phyloP scores from a whole-genome alignment of 2,797 vertebrate genomes.

The Sciaenops ocellatus region DNA sequence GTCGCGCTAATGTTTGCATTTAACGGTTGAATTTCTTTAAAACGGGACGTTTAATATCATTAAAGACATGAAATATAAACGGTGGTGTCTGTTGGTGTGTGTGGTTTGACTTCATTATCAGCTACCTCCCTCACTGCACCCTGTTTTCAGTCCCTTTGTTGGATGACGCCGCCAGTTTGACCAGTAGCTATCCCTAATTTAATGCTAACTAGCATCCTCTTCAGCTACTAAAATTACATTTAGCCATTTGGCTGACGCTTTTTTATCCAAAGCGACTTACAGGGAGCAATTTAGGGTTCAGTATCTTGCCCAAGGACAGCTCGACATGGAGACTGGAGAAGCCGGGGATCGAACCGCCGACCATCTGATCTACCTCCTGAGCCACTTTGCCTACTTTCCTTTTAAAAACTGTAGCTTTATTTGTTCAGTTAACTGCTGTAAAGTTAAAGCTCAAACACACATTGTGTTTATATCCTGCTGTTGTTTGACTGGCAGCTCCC shows the following conservation, averaged over 20 bases:
- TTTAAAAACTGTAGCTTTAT: too few relatives aligned
- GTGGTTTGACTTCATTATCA: not conserved
- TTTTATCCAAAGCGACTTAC: too few relatives aligned
- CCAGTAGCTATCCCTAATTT: conserved; percentile 38
- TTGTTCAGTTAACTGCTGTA: not conserved
- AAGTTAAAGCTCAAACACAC: not conserved
- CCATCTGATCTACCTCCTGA: too few relatives aligned
- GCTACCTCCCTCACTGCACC: conserved; percentile 12
- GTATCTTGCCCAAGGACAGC: too few relatives aligned
- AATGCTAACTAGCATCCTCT: conserved; percentile 6
- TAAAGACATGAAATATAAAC: accelerated
- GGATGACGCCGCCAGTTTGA: conserved; percentile 54
- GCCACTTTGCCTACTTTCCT: too few relatives aligned
- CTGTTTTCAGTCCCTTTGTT: conserved; percentile 69
- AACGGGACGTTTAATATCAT: accelerated
- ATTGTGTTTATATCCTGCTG: not conserved
- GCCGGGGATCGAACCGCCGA: too few relatives aligned
- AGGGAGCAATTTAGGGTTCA: too few relatives aligned
- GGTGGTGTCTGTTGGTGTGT: accelerated
- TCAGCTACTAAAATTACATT: not conserved
- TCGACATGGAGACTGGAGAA: too few relatives aligned
- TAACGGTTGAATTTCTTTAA: not conserved
- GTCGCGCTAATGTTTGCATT: conserved; percentile 44
- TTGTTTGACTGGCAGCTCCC: not conserved
- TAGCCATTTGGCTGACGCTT: too few relatives aligned